phyloP scores from a whole-genome alignment of 2,113 vertebrate genomes.

The Scytalopus superciliaris region DNA sequence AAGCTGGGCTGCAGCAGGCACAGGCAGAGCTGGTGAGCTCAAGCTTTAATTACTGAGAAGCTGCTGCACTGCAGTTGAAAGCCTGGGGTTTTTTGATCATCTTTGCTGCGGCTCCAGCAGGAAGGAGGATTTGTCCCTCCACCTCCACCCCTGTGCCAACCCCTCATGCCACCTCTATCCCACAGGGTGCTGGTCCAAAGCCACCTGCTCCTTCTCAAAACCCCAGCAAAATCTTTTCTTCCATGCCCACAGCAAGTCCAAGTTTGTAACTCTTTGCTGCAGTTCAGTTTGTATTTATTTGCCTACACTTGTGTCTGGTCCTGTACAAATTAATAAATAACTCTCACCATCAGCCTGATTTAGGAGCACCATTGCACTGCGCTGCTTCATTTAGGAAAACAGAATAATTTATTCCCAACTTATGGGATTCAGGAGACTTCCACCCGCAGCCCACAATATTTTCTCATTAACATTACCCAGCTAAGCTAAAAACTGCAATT shows the following conservation, averaged over 20 bases:
- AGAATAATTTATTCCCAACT: conserved; percentile 44
- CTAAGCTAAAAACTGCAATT: conserved; percentile 53
- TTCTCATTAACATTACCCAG: conserved; percentile 45
- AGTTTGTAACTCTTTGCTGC: not conserved
- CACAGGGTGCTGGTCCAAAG: not conserved
- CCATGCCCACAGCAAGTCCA: accelerated
- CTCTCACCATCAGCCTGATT: not conserved
- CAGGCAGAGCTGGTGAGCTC: not conserved
- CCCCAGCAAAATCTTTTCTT: not conserved
- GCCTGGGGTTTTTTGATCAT: not conserved
- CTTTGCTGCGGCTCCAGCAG: not conserved
- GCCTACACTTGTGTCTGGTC: not conserved
- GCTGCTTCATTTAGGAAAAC: conserved; percentile 10
- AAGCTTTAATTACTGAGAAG: not conserved
- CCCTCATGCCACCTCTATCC: accelerated
- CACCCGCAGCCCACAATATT: not conserved
- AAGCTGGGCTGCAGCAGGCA: not conserved
- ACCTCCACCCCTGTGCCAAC: not conserved
- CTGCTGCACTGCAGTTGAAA: conserved; percentile 3
- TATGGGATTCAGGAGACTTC: conserved; percentile 23
- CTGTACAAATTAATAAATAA: not conserved
- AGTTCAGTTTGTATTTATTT: not conserved
- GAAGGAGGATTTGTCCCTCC: not conserved
- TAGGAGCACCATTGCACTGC: not conserved
- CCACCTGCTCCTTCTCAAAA: not conserved